A percentile compares a stretch with the other conserved stretches of the same genome.
Evolutionary conservation across 2,888 invertebrate genomes (phyloP).

Genomic region (Ormia ochracea): DNA sequence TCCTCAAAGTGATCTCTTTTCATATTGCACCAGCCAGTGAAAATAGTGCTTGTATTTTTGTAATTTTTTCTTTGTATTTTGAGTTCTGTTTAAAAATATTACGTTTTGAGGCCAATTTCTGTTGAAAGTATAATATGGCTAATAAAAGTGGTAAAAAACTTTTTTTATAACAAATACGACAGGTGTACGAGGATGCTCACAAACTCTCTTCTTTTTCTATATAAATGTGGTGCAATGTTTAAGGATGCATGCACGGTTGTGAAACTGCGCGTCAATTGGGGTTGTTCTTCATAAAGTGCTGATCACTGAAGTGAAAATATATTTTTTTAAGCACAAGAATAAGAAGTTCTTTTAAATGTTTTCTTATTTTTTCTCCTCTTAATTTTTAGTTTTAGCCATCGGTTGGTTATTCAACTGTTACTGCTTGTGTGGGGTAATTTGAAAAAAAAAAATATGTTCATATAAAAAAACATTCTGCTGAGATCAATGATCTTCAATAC

Average conservation of each 20-base stretch:
- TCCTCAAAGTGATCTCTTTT: slow-evolving; percentile 66
- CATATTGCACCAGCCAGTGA: slow-evolving; percentile 29
- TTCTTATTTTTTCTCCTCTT: slow-evolving; percentile 16
- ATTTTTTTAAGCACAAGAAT: slow-evolving; percentile 37
- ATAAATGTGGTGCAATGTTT: slow-evolving; percentile 60
- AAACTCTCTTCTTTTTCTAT: not conserved
- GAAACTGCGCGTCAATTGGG: slow-evolving; percentile 64
- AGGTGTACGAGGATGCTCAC: slow-evolving; percentile 60
- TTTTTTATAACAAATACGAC: slow-evolving; percentile 23
- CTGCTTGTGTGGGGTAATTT: slow-evolving; percentile 30
- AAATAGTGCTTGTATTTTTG: not conserved
- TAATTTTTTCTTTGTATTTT: slow-evolving; percentile 1
- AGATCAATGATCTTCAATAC: slow-evolving; percentile 66
- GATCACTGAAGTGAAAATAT: slow-evolving; percentile 65
- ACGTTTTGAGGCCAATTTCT: slow-evolving; percentile 20
- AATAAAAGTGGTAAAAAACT: slow-evolving; percentile 25
- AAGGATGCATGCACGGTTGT: slow-evolving; percentile 69
- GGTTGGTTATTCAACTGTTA: slow-evolving; percentile 70
- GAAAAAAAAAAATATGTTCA: not conserved
- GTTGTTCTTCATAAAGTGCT: slow-evolving; percentile 40
- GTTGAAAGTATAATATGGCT: slow-evolving; percentile 44
- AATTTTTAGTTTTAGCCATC: slow-evolving; percentile 40
- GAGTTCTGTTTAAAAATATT: slow-evolving; percentile 41
- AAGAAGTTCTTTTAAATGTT: slow-evolving; percentile 55
- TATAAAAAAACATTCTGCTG: not conserved